Evolutionary conservation across 2,888 invertebrate genomes (phyloP), one percentile per base, ranked within the genome.

Genomic region (Aromia moschata): DNA sequence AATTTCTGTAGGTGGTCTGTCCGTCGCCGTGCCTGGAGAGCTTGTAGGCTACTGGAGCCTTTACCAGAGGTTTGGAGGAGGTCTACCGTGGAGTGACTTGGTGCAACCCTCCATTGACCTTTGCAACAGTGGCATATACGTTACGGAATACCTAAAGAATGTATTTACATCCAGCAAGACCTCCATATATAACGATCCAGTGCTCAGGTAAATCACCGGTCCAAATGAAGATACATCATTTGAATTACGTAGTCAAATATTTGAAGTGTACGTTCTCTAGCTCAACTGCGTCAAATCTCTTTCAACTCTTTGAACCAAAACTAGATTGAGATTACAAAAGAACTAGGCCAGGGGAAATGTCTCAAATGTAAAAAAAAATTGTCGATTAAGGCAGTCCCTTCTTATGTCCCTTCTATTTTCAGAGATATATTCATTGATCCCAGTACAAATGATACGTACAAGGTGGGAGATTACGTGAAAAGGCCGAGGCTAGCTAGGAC

Each of bases 51-150:
- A 58, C 20, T 64, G 64, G 64, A 1, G n/a, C 2, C 36, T 58
- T 2, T 64, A 60, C 18, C 43, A 47, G 4, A 53, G 38, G n/a
- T 64, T 52, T 38, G 64, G 64, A 3, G 64, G 64, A 5, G 20
- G 45, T 12, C 81, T 96, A 45, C 84, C 87, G 0, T 98, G 97
- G 97, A 79, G 79, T 37, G 86, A 88, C 0, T 82, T 98, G 15
- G 88, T 97, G 62, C 80, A 86, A 63, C 94, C 95, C 0, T 85
- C 92, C 0, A 93, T 93, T 44, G 83, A 89, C 33, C 81, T 97
- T 18, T 92, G 92, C 69, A 83, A 84, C 62, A 82, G 84, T 5
- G 96, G 96, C 0, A 87, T 90, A 67, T 76, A 80, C 43, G 89
- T 94, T n/a, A 90, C 86, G 43, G 62, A 63, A 1, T 78, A 70